Percentiles rank a stretch among this genome's conserved stretches.
Evolutionary conservation across 1,140 invertebrate genomes (phyloP).

Genomic region (Lutraria rhynchaena): DNA sequence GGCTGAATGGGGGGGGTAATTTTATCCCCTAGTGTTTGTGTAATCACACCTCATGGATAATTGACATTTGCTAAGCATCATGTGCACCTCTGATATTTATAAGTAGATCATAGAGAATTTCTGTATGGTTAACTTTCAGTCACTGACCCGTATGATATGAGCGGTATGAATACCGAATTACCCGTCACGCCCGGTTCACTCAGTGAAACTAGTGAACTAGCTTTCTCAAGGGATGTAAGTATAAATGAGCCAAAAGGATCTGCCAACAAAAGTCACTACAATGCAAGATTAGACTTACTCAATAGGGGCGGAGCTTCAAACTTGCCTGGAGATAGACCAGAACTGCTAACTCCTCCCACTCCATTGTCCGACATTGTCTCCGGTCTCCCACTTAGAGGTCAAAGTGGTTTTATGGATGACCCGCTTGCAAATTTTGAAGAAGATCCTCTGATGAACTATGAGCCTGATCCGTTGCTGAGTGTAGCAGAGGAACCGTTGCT

Average conservation of each 20-base stretch:
- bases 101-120: background rate
- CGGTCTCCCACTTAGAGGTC: background rate
- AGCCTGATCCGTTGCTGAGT: background rate
- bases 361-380: conserved; percentile 5
- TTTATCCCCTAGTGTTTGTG: too few relatives aligned
- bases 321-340: conserved; percentile 6
- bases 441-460: background rate
- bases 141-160: conserved; percentile 31
- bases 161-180: conserved; percentile 38
- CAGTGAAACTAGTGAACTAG: conserved; percentile 14
- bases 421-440: conserved; percentile 17
- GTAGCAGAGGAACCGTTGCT: background rate
- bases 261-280: conserved; percentile 43
- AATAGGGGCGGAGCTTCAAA: conserved; percentile 31
- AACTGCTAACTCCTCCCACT: conserved; percentile 25
- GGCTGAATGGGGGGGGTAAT: too few relatives aligned
- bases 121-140: conserved; percentile 27
- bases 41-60: too few relatives aligned
- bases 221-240: conserved; percentile 39
- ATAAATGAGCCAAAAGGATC: conserved; percentile 20
- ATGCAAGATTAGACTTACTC: conserved; percentile 43
- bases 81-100: background rate
- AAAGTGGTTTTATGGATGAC: conserved; percentile 32
- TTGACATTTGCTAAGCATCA: background rate
- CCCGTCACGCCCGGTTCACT: conserved; percentile 28